Evolutionary conservation across 2,797 vertebrate species (phyloP).

Genomic region (Amblyraja radiata): DNA sequence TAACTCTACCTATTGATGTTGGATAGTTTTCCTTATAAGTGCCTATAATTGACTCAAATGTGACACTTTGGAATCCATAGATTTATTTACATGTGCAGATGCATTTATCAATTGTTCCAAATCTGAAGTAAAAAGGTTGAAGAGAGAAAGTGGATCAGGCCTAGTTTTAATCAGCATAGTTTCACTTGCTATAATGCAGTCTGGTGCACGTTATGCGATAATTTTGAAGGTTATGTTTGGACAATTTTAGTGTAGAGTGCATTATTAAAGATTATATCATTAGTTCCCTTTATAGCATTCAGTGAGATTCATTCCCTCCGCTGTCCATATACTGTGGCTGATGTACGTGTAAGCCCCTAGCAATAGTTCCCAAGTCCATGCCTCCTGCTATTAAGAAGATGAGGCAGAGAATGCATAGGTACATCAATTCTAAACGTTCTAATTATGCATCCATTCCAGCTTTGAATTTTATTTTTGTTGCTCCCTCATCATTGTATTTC

Average conservation of each 20-base stretch:
- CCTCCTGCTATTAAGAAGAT: background rate
- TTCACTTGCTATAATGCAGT: background rate
- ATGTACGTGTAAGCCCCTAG: background rate
- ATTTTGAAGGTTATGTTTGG: background rate
- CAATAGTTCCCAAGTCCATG: background rate
- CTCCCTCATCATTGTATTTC: background rate
- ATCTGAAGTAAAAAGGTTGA: background rate
- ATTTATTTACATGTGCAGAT: too few relatives aligned
- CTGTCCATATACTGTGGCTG: background rate
- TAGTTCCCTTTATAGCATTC: background rate
- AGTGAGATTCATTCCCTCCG: background rate
- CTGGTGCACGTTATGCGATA: background rate
- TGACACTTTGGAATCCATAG: too few relatives aligned
- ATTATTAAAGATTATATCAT: background rate
- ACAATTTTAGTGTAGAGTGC: background rate
- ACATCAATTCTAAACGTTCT: too few relatives aligned
- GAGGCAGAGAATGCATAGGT: background rate
- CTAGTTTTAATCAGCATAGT: background rate
- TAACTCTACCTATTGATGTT: background rate
- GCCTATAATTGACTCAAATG: background rate
- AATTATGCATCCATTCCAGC: background rate
- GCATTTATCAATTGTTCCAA: background rate
- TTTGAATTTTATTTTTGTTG: background rate
- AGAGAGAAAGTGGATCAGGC: background rate
- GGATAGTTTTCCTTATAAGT: background rate